Evolutionary conservation across 2,888 invertebrate genomes (phyloP).

Genomic region (Athetis lepigone): DNA sequence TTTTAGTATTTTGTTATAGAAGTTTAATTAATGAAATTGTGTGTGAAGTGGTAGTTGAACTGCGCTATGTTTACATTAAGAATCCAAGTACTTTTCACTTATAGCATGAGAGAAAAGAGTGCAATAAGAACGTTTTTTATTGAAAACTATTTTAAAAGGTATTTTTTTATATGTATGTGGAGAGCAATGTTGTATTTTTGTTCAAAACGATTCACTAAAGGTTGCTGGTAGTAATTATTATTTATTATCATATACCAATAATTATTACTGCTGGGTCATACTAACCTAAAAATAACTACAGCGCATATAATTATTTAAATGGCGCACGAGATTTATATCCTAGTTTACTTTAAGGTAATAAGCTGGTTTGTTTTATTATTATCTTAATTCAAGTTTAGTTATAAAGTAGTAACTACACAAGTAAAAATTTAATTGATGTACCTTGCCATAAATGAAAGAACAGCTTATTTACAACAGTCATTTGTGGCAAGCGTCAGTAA

Average conservation of each 20-base stretch:
- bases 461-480: conserved; percentile 34
- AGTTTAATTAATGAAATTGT: conserved; percentile 48
- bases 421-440: conserved; percentile 13
- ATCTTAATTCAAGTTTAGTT: conserved; percentile 46
- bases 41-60: conserved; percentile 22
- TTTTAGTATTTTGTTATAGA: conserved; percentile 50
- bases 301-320: conserved; percentile 24
- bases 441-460: conserved; percentile 41
- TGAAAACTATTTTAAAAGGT: conserved; percentile 10
- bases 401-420: conserved; percentile 32
- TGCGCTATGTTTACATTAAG: conserved; percentile 16
- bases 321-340: conserved; percentile 36
- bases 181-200: conserved; percentile 23
- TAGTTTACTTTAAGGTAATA: conserved; percentile 42
- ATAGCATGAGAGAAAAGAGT: conserved; percentile 13
- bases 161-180: conserved; percentile 13
- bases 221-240: conserved; percentile 15
- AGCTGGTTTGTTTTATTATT: conserved; percentile 50
- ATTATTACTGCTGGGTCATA: conserved; percentile 29
- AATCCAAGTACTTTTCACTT: conserved; percentile 22
- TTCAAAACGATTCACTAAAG: conserved; percentile 6
- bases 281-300: conserved; percentile 10
- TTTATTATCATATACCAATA: conserved; percentile 23
- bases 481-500: conserved; percentile 39
- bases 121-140: conserved; percentile 10